A percentile compares a stretch with the other conserved stretches of the same genome.
Conservation (phyloP, 2,888 invertebrate species). For the Agrenia bidenticulata region DNA sequence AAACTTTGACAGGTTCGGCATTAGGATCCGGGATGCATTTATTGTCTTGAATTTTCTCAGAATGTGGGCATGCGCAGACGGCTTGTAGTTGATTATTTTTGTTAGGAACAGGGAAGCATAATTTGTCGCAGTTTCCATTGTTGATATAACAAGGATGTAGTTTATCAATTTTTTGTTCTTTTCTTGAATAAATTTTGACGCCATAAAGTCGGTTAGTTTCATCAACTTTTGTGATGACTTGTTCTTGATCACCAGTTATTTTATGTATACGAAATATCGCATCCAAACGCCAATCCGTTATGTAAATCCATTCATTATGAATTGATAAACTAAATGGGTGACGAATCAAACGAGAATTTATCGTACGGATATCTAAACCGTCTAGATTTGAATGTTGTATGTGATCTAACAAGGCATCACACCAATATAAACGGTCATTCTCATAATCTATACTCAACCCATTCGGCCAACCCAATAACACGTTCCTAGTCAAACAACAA, state of each 20-base stretch:
- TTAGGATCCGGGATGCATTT: conserved; percentile 78
- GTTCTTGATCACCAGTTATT: conserved; percentile 81
- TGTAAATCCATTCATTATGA: conserved; percentile 85
- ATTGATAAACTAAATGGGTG: conserved; percentile 93
- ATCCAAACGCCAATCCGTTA: conserved; percentile 95
- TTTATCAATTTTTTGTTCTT: conserved; percentile 68
- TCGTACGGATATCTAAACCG: conserved; percentile 85
- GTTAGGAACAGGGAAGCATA: conserved; percentile 88
- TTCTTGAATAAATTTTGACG: conserved; percentile 80
- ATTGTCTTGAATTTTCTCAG: conserved; percentile 71
- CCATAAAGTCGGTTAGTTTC: conserved; percentile 88
- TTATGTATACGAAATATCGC: conserved; percentile 90
- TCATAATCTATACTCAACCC: conserved; percentile 90
- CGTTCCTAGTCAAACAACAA: too few relatives aligned
- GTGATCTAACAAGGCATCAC: conserved; percentile 92
- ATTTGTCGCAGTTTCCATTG: conserved; percentile 89
- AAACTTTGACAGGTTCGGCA: conserved; percentile 82
- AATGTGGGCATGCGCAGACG: conserved; percentile 89
- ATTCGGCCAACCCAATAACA: conserved; percentile 96
- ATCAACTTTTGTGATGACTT: conserved; percentile 81
- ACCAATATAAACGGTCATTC: conserved; percentile 90
- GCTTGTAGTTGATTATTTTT: conserved; percentile 58
- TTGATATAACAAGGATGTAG: conserved; percentile 79
- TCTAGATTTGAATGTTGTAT: conserved; percentile 91
- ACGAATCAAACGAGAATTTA: conserved; percentile 78